These are phyloP conservation scores for Sus scrofa DNA, from an alignment of 2,113 vertebrate species.

Conservation along the genomic window T2T-Sscrofa CM000824.6:31532001-31532500, in stretches of 20 bases:
- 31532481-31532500: too few relatives aligned
- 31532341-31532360: background rate
- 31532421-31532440: too few relatives aligned
- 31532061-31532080: background rate
- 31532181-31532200: background rate
- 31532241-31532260: background rate
- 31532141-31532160: background rate
- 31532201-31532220: background rate
- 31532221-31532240: background rate
- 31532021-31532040: background rate
- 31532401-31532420: too few relatives aligned
- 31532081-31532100: background rate
- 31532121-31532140: background rate
- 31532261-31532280: background rate
- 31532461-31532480: too few relatives aligned
- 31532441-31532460: too few relatives aligned
- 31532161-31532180: background rate
- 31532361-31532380: background rate
- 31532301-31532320: conserved; percentile 2
- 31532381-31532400: too few relatives aligned
- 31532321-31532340: background rate
- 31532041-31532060: background rate
- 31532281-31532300: background rate
- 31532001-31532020: accelerated
- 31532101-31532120: too few relatives aligned